A percentile compares a stretch with the other conserved stretches of the same genome.
Evolutionary conservation across 2,888 invertebrate species (phyloP).

Genomic region (Gari tellinella): DNA sequence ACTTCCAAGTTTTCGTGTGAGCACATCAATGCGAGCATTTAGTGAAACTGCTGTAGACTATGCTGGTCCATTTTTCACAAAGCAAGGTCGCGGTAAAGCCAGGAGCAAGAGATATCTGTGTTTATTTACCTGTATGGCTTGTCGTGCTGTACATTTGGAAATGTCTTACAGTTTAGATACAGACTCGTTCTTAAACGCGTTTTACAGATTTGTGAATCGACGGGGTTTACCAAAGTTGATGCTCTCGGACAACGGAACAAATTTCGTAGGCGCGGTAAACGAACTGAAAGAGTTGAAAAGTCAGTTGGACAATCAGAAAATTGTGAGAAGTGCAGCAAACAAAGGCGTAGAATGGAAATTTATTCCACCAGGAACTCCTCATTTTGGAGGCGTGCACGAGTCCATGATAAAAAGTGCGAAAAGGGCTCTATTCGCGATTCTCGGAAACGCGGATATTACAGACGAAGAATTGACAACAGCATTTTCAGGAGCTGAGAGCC

Average conservation of each 20-base stretch:
- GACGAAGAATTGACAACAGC: slow-evolving; percentile 43
- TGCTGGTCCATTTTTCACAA: slow-evolving; percentile 56
- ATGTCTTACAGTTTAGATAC: slow-evolving; percentile 39
- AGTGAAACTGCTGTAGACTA: slow-evolving; percentile 46
- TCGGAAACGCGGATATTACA: slow-evolving; percentile 12
- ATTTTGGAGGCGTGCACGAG: slow-evolving; percentile 55
- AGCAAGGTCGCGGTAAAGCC: slow-evolving; percentile 49
- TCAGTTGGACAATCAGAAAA: slow-evolving; percentile 18
- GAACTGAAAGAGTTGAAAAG: slow-evolving; percentile 5
- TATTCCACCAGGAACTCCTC: slow-evolving; percentile 53
- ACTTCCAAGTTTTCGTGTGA: slow-evolving; percentile 22
- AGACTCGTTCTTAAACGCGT: slow-evolving; percentile 53
- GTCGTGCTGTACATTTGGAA: slow-evolving; percentile 58
- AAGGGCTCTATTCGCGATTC: slow-evolving; percentile 27
- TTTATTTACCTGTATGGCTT: slow-evolving; percentile 50
- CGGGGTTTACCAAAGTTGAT: slow-evolving; percentile 43
- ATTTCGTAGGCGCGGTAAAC: slow-evolving; percentile 46
- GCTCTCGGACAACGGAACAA: slow-evolving; percentile 50
- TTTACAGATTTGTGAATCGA: slow-evolving; percentile 37
- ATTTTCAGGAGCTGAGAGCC: slow-evolving; percentile 29
- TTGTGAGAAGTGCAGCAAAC: slow-evolving; percentile 34
- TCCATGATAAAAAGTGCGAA: slow-evolving; percentile 50
- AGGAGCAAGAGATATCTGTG: slow-evolving; percentile 57
- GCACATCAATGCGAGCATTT: slow-evolving; percentile 45
- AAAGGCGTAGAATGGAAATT: slow-evolving; percentile 54